A percentile compares a stretch with the other conserved stretches of the same genome.
Conservation (phyloP, 2,888 invertebrate species). For the Drosophila mulleri region DNA sequence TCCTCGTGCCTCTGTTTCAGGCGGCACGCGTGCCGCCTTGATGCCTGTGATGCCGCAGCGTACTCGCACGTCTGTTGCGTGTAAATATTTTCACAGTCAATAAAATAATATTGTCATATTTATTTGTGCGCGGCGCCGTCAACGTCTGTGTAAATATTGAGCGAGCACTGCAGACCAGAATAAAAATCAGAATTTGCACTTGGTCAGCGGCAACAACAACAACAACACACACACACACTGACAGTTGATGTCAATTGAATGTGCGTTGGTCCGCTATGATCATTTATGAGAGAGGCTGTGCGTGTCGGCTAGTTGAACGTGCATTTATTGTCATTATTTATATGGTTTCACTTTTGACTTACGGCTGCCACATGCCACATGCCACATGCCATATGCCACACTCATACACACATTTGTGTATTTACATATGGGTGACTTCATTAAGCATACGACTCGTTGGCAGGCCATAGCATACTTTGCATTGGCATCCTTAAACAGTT, state of each 20-base stretch:
- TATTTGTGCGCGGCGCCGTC: constrained; percentile 50
- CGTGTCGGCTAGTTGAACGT: constrained; percentile 63
- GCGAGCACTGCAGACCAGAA: constrained; percentile 70
- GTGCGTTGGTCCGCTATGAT: constrained; percentile 13
- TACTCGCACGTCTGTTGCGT: constrained; percentile 68
- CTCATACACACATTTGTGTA: background rate
- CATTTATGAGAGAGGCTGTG: constrained; percentile 59
- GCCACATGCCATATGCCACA: constrained; percentile 5
- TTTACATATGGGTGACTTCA: constrained; percentile 46
- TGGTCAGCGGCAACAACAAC: constrained; percentile 56
- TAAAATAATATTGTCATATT: constrained; percentile 82
- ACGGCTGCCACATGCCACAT: constrained; percentile 4
- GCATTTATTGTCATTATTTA: constrained; percentile 52
- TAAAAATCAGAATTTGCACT: constrained; percentile 70
- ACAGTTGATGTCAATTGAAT: constrained; percentile 15
- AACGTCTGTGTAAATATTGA: constrained; percentile 71
- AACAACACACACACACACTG: constrained; percentile 17
- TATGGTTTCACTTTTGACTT: constrained; percentile 39
- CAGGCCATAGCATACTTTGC: constrained; percentile 40
- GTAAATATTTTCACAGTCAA: constrained; percentile 82
- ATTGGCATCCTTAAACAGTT: constrained; percentile 4
- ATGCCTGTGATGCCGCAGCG: constrained; percentile 38
- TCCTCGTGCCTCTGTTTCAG: constrained; percentile 14
- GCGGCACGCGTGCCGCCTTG: constrained; percentile 62
- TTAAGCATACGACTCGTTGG: constrained; percentile 55